These are phyloP conservation scores for Phlogophora meticulosa DNA, from an alignment of 2,888 invertebrate species.

Conservation along the genomic window DNA sequence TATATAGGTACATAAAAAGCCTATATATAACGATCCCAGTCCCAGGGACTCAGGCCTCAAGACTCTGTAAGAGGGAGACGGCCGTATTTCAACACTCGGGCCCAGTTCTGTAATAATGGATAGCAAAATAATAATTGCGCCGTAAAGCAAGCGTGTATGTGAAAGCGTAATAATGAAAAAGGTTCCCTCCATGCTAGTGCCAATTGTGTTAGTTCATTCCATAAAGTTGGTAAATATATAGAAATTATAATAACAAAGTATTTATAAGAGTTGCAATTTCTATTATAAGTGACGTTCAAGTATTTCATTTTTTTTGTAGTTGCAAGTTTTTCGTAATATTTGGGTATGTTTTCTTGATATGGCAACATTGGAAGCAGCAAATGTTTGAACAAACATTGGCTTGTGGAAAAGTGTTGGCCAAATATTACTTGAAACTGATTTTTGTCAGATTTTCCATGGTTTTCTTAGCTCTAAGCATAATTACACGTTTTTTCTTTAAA, in stretches of 20 bases:
- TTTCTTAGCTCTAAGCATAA: conserved; percentile 62
- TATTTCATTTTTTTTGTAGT: conserved; percentile 28
- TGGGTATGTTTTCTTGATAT: conserved; percentile 24
- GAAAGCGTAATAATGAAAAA: conserved; percentile 70
- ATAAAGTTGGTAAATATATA: conserved; percentile 68
- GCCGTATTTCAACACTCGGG: background rate
- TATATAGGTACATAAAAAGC: background rate
- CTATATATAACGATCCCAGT: background rate
- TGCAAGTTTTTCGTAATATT: conserved; percentile 18
- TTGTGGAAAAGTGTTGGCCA: conserved; percentile 4
- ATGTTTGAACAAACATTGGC: background rate
- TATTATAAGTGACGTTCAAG: conserved; percentile 39
- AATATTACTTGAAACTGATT: conserved; percentile 7
- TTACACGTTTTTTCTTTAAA: conserved; percentile 43
- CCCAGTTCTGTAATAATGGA: conserved; percentile 5
- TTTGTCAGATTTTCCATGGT: conserved; percentile 36
- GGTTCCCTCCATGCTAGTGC: conserved; percentile 88
- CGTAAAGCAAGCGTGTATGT: conserved; percentile 20
- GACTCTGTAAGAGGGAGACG: background rate
- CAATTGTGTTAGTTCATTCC: conserved; percentile 81
- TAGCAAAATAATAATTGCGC: conserved; percentile 21
- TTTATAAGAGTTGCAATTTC: conserved; percentile 65
- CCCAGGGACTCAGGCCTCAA: background rate
- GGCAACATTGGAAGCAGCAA: conserved; percentile 12
- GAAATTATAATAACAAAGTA: conserved; percentile 62